Evolutionary conservation across 1,140 invertebrate species (phyloP), one percentile per base, ranked within the genome.

Genomic region (Rhopalosiphum maidis): DNA sequence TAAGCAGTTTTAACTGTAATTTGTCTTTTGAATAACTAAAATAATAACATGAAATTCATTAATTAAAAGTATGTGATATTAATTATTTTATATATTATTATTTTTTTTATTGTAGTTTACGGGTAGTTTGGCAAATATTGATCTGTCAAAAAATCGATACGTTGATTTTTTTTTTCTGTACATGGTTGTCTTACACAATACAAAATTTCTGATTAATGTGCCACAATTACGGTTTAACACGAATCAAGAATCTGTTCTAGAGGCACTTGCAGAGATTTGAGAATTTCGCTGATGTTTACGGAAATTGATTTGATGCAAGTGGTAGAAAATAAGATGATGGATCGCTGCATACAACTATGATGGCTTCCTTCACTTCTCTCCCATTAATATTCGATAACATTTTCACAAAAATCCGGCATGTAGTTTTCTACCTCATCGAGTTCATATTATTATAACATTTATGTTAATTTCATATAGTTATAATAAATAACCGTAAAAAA

Each of bases 301-400:
- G 48, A 54, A 89, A 89, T 89, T 54, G 87, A 89, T 89, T 89
- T 89, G 87, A 54, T 35, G 87, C 87, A 51, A 89, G 48, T 23
- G 48, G 87, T 89, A 54, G 48, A 35, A 89, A 89, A 89, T 21
- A 37, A 54, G 8, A 54, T 89, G 87, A 89, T 89, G 87, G 87
- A 89, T 89, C 25, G 46, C 9, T 37, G 46, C 54, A 18, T 54
- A 54, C 18, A 54, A 89, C 87, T 89, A 22, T 54, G n/a, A 54
- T 35, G 48, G 87, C 35, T 89, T 89, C n/a, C 86, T 51, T 88
- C 86, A 4, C 6, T 88, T 18, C 48, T 54, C 8, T 11, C 48
- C n/a, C 43, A 30, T 30, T 54, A 35, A 89, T 54, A 89, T 89
- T 89, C 87, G 46, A 54, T 89, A 89, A 89, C 46, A 25, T 22